Evolutionary conservation across 1,140 invertebrate genomes (phyloP).

Genomic region (Aphelenchoides avenae): DNA sequence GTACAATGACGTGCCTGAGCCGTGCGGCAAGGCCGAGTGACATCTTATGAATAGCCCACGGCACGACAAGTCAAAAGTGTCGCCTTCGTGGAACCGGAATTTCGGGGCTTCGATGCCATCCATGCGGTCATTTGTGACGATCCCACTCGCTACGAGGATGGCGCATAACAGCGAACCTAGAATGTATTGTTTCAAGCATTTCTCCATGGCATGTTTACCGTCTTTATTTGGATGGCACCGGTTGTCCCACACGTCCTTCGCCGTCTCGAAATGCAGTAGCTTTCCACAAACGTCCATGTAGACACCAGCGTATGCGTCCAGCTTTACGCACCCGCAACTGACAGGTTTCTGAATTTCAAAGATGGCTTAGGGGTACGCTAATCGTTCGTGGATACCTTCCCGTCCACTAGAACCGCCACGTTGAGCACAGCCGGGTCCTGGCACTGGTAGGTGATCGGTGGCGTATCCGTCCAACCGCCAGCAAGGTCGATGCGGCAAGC

Average conservation of each 20-base stretch:
- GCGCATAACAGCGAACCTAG: slow-evolving; percentile 34
- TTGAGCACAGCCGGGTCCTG: slow-evolving; percentile 32
- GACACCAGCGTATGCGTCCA: slow-evolving; percentile 4
- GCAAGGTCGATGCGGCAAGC: slow-evolving; percentile 33
- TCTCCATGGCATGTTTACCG: no score
- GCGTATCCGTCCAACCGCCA: slow-evolving; percentile 49
- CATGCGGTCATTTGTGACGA: slow-evolving; percentile 13
- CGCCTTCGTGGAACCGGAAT: no score
- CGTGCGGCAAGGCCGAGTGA: slow-evolving; percentile 36
- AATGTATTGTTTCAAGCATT: no score
- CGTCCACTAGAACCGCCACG: slow-evolving; percentile 35
- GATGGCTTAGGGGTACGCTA: slow-evolving; percentile 1
- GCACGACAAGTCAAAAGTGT: not conserved
- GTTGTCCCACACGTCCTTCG: slow-evolving; percentile 20
- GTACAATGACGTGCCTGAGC: slow-evolving; percentile 33
- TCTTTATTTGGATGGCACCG: slow-evolving; percentile 13
- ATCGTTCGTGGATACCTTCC: slow-evolving; percentile 32
- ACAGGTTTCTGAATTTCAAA: not conserved
- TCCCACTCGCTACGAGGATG: slow-evolving; percentile 18
- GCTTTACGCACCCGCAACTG: slow-evolving; percentile 6
- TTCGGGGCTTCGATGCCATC: no score
- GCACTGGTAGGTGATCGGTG: slow-evolving; percentile 45
- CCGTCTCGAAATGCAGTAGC: slow-evolving; percentile 11
- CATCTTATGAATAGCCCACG: slow-evolving; percentile 4
- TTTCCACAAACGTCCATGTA: no score